Base-by-base conservation (phyloP, 2,888 invertebrate species). In the Papilio elwesi region DNA sequence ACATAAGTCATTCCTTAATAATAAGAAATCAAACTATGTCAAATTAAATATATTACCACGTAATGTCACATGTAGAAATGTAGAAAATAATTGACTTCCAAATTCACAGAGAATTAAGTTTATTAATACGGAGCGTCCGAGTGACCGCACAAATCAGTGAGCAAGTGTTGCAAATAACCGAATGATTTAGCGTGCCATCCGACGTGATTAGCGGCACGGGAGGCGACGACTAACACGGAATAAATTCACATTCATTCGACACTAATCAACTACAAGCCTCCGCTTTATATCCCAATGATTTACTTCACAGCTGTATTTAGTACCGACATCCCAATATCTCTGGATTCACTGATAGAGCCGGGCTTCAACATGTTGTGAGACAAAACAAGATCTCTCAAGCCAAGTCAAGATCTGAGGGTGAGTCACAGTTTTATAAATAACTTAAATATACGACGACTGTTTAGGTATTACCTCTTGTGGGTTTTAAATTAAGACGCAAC, bases 191-290 rank as follows among this genome's bases (percentile, higher is more conserved):
- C 38, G 38, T 36, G 15, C 36, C 48, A 47, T 71, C 57, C 16
- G 49, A 62, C 66, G 51, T 67, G 71, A 71, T 71, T 71, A 71
- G 66, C 71, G 66, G 52, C 43, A n/a, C 51, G 43, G 48, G 49
- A 36, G 55, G 75, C 71, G 62, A 48, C 48, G 74, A 76, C 69
- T 74, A 73, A 76, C 76, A 68, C 70, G 69, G 74, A 77, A 78
- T 78, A 78, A 78, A 79, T 79, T 75, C 74, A 79, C 75, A 78
- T 73, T 73, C 75, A 57, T 65, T 65, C 38, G 65, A 57, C 57
- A 65, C 70, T 65, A 49, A 55, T 57, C 70, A 70, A 70, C 70
- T 55, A 52, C 10, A 53, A 67, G 53, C 36, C 38, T 59, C 13
- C 38, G 36, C 57, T 59, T 59, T 59, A 38, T 13, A 59, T 9